These are phyloP conservation scores for Sycophaga agraensis DNA, from an alignment of 1,140 invertebrate species.

Conservation along the genomic window DNA sequence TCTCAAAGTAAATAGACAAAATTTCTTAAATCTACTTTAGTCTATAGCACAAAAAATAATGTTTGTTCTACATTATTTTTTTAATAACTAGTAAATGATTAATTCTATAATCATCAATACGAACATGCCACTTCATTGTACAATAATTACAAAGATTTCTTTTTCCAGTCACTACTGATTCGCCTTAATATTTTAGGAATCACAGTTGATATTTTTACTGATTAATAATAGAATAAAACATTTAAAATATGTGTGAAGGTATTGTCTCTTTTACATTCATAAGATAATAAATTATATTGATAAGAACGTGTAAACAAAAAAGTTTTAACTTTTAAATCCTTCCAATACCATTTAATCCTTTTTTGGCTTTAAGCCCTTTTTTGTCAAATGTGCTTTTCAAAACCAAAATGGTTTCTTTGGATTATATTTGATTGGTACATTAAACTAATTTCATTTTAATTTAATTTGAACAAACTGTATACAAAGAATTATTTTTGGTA, in stretches of 20 bases:
- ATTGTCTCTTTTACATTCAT: constrained; percentile 10
- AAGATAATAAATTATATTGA: constrained; percentile 21
- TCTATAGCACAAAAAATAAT: constrained; percentile 25
- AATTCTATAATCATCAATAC: constrained; percentile 23
- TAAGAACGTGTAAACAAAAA: constrained; percentile 2
- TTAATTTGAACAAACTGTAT: background rate
- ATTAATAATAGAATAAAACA: constrained; percentile 13
- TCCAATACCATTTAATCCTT: constrained; percentile 8
- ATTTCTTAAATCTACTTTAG: constrained; percentile 24
- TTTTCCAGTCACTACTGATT: constrained; percentile 18
- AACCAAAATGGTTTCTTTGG: constrained; percentile 19
- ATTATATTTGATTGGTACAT: constrained; percentile 11
- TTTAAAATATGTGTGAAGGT: constrained; percentile 16
- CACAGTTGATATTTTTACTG: constrained; percentile 30
- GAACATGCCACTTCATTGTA: constrained; percentile 24
- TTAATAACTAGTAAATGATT: constrained; percentile 11
- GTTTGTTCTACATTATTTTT: constrained; percentile 14
- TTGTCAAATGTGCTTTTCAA: constrained; percentile 4
- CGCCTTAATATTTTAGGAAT: constrained; percentile 29
- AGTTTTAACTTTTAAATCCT: constrained; percentile 4
- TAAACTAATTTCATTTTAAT: constrained; percentile 1
- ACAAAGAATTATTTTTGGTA: constrained; percentile 23
- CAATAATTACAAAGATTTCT: constrained; percentile 29
- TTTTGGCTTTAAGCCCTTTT: constrained; percentile 4
- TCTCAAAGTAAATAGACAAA: constrained; percentile 18